A percentile compares a stretch with the other conserved stretches of the same genome.
Evolutionary conservation across 2,113 vertebrate species (phyloP).

Genomic region (Semicossyphus pulcher): DNA sequence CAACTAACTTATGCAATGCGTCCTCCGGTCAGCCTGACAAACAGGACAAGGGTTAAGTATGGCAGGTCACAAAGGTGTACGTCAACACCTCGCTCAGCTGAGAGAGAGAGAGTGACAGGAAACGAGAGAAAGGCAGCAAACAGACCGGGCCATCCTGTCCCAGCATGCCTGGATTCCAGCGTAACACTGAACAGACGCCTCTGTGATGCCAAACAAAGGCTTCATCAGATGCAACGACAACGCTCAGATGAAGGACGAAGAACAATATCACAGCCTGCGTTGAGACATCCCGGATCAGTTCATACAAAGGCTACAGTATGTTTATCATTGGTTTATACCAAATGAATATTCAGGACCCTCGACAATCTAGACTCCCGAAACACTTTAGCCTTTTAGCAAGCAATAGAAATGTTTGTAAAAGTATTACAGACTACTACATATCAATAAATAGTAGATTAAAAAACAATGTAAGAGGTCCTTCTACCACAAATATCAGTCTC

Average conservation of each 20-base stretch:
- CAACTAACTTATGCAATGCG: background rate
- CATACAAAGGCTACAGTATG: too few species aligned
- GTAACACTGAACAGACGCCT: conserved; percentile 52
- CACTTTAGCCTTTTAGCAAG: too few species aligned
- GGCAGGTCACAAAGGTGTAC: background rate
- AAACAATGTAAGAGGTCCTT: too few species aligned
- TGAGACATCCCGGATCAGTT: background rate
- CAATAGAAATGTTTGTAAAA: too few species aligned
- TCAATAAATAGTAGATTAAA: too few species aligned
- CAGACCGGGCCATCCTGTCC: conserved; percentile 50
- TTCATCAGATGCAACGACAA: conserved; percentile 42
- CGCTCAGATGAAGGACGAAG: conserved; percentile 19
- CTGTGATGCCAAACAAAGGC: conserved; percentile 63
- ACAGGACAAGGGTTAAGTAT: background rate
- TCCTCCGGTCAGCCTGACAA: background rate
- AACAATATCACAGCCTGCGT: conserved; percentile 19
- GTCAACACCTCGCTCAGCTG: background rate
- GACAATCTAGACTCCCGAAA: too few species aligned
- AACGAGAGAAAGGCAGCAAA: conserved; percentile 3
- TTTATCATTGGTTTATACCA: too few species aligned
- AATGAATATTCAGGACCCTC: too few species aligned
- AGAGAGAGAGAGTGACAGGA: background rate
- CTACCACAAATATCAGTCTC: too few species aligned
- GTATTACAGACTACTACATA: too few species aligned
- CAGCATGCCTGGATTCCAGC: conserved; percentile 68